Evolutionary conservation across 1,140 invertebrate species (phyloP).

Genomic region (Carcinoscorpius rotundicauda): DNA sequence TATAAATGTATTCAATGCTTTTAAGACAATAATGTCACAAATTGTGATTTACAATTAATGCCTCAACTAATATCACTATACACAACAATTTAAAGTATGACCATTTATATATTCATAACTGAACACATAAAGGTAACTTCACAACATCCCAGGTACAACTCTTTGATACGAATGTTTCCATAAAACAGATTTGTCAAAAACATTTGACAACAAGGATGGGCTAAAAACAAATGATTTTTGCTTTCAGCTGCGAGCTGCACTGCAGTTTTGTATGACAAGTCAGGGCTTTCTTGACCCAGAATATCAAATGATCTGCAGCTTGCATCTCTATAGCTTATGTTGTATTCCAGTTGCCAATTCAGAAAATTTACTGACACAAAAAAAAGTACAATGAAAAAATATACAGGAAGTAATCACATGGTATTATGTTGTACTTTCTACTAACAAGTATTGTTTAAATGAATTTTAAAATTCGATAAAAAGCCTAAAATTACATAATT

Average conservation of each 20-base stretch:
- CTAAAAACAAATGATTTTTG: slow-evolving; percentile 27
- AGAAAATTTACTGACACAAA: slow-evolving; percentile 30
- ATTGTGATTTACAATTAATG: too few species aligned
- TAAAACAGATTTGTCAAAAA: slow-evolving; percentile 31
- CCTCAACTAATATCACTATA: too few species aligned
- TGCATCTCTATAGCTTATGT: slow-evolving; percentile 28
- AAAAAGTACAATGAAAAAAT: too few species aligned
- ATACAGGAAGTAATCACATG: too few species aligned
- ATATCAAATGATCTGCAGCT: slow-evolving; percentile 29
- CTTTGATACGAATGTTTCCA: slow-evolving; percentile 31
- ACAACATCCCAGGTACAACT: slow-evolving; percentile 29
- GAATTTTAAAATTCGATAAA: too few species aligned
- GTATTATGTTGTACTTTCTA: too few species aligned
- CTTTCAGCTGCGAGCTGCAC: slow-evolving; percentile 21
- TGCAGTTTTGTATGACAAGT: slow-evolving; percentile 30
- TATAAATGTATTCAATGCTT: too few species aligned
- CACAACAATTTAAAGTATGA: too few species aligned
- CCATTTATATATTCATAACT: slow-evolving; percentile 17
- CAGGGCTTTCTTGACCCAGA: slow-evolving; percentile 28
- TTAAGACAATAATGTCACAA: too few species aligned
- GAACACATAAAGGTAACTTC: slow-evolving; percentile 30
- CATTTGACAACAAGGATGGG: slow-evolving; percentile 36
- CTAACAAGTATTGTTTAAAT: too few species aligned
- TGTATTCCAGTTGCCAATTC: slow-evolving; percentile 31
- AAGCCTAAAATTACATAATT: too few species aligned